Conservation (phyloP, 2,888 invertebrate species). For the Dorcus hopei region DNA sequence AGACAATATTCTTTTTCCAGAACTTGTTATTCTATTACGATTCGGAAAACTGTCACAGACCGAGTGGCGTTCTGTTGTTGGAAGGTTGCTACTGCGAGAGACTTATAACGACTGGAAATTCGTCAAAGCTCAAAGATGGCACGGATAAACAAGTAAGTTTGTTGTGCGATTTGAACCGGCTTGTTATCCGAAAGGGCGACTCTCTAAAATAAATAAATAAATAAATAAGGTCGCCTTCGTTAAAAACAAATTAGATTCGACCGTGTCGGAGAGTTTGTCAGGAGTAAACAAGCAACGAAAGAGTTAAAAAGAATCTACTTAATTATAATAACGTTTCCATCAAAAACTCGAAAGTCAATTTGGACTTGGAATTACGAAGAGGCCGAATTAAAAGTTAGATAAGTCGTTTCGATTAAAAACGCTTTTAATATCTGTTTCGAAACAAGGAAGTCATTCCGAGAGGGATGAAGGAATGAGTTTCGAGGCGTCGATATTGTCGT, state of each 20-base stretch:
- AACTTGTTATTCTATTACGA: slow-evolving; percentile 91
- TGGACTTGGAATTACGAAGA: too few species aligned
- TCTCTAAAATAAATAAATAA: too few species aligned
- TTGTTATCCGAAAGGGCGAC: neutral
- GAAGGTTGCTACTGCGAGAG: slow-evolving; percentile 88
- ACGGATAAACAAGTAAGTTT: slow-evolving; percentile 36
- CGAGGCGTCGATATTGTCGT: too few species aligned
- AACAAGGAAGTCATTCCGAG: too few species aligned
- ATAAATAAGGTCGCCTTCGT: too few species aligned
- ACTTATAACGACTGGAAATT: slow-evolving; percentile 57
- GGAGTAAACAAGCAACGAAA: neutral
- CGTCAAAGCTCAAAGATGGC: slow-evolving; percentile 42
- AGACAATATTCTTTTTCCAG: slow-evolving; percentile 53
- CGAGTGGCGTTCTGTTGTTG: slow-evolving; percentile 79
- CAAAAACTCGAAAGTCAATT: neutral
- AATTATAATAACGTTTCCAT: neutral
- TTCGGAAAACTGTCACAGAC: slow-evolving; percentile 72
- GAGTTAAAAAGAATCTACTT: neutral
- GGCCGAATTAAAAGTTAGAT: too few species aligned
- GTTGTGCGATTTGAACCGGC: neutral
- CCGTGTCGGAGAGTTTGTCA: too few species aligned
- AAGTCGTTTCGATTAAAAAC: too few species aligned
- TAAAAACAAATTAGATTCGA: too few species aligned
- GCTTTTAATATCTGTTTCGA: too few species aligned
- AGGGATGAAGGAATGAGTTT: too few species aligned